Evolutionary conservation across 2,888 invertebrate species (phyloP), one percentile per base, ranked within the genome.

Genomic region (Smittia aterrima): DNA sequence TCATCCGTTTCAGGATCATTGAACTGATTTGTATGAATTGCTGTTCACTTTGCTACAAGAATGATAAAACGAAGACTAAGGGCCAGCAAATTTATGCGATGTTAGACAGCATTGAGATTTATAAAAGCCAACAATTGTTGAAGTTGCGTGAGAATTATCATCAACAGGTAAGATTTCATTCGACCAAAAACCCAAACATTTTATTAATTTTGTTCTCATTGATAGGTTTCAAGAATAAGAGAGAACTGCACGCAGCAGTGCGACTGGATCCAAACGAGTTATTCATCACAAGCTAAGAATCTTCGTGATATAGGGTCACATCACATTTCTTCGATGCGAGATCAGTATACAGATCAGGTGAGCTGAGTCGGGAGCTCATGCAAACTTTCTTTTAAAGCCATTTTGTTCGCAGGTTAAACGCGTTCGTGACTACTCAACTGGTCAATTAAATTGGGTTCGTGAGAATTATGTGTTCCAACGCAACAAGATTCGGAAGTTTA

Each of bases 381-480:
- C 16, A 13, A 40, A 40, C 27, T 53, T 24, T 47, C 25, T 41
- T 71, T n/a, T 66, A 66, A 70, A 74, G 58, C 75, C 40, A 70
- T 75, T 75, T 79, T 79, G 76, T 77, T 81, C 82, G 74, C 87
- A 96, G 93, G 92, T 96, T 77, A 92, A 92, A 81, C 90, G 92
- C 78, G 95, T 96, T 41, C 88, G 95, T 75, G 96, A 96, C 80
- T 97, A 97, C 82, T 95, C 96, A 20, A 92, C 92, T 41, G 87
- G 90, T 76, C 96, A 96, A 83, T 85, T 97, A 78, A 94, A 94
- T 83, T 93, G 95, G 91, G 93, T 97, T 77, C 88, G 96, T 76
- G 96, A 96, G 82, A 96, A 95, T 83, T 97, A 97, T 84, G 92
- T 96, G 81, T 93, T 93, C 86, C 97, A 97, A 83, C 88, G 96